phyloP scores from a whole-genome alignment of 2,888 invertebrate genomes.

The Andrena flavipes region DNA sequence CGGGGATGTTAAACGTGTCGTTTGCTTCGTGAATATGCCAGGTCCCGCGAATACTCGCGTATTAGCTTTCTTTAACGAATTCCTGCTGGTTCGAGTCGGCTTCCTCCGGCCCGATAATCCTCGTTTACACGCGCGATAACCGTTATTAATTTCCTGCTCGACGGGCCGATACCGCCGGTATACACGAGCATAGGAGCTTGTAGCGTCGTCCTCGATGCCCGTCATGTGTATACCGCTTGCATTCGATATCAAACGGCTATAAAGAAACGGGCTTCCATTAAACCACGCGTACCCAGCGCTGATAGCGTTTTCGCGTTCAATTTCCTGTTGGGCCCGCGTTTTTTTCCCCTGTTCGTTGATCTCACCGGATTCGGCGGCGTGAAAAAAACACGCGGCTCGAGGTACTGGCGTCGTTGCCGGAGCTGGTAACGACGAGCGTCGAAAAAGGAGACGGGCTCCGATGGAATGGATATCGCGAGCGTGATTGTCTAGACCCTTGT shows the following conservation, averaged over 20 bases:
- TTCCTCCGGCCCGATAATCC: slow-evolving; percentile 19
- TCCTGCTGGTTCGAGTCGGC: slow-evolving; percentile 7
- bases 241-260: slow-evolving; percentile 40
- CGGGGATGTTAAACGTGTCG: slow-evolving; percentile 24
- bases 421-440: not conserved
- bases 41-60: slow-evolving; percentile 41
- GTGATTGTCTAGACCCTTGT: not conserved
- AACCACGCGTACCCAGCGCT: slow-evolving; percentile 33
- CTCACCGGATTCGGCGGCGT: not conserved
- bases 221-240: not conserved
- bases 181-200: not conserved
- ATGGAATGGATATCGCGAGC: not conserved
- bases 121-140: slow-evolving; percentile 40
- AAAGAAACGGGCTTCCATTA: slow-evolving; percentile 46
- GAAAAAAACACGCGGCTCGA: slow-evolving; percentile 13
- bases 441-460: not conserved
- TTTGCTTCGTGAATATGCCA: not conserved
- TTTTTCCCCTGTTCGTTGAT: slow-evolving; percentile 6
- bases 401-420: not conserved
- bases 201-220: not conserved
- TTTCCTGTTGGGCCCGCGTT: slow-evolving; percentile 31
- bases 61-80: slow-evolving; percentile 54
- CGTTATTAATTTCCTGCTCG: slow-evolving; percentile 44
- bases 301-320: slow-evolving; percentile 54
- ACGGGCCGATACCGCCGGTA: slow-evolving; percentile 6